A percentile compares a stretch with the other conserved stretches of the same genome.
Conservation (phyloP, 2,888 invertebrate genomes). For the Orchestes rusci region DNA sequence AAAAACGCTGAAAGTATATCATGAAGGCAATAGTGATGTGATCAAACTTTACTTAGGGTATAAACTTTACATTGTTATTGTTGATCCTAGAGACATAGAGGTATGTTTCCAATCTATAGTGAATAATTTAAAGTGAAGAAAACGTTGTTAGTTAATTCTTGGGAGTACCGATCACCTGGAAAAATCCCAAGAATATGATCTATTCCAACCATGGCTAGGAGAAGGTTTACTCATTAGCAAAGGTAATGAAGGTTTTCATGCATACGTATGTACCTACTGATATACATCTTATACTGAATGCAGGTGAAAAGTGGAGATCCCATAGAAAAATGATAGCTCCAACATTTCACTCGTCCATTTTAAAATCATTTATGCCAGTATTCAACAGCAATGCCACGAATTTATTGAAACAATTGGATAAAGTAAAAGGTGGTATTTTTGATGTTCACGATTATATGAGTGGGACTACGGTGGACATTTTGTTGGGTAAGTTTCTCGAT, state of each 20-base stretch:
- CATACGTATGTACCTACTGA: background rate
- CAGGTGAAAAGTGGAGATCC: conserved; percentile 47
- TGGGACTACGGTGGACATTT: conserved; percentile 47
- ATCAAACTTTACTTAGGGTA: conserved; percentile 26
- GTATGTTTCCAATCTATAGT: conserved; percentile 18
- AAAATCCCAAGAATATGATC: conserved; percentile 40
- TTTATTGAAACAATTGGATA: conserved; percentile 40
- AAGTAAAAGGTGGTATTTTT: conserved; percentile 43
- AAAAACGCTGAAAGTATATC: conserved; percentile 8
- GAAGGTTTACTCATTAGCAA: conserved; percentile 42
- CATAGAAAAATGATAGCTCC: conserved; percentile 50
- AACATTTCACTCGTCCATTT: conserved; percentile 46
- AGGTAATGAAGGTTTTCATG: no score
- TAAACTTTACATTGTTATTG: conserved; percentile 25
- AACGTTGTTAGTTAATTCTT: conserved; percentile 32
- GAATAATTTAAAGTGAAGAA: conserved; percentile 1
- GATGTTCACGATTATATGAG: conserved; percentile 49
- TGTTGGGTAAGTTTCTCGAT: conserved; percentile 43
- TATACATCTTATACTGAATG: conserved; percentile 6
- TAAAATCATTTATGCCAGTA: conserved; percentile 49
- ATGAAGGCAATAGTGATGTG: conserved; percentile 19
- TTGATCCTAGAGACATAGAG: conserved; percentile 28
- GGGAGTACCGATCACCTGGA: conserved; percentile 40
- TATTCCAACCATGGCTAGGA: conserved; percentile 44
- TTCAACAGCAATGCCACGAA: conserved; percentile 46